Conservation (phyloP, 2,888 invertebrate species). For the Cheilosia vulpina region DNA sequence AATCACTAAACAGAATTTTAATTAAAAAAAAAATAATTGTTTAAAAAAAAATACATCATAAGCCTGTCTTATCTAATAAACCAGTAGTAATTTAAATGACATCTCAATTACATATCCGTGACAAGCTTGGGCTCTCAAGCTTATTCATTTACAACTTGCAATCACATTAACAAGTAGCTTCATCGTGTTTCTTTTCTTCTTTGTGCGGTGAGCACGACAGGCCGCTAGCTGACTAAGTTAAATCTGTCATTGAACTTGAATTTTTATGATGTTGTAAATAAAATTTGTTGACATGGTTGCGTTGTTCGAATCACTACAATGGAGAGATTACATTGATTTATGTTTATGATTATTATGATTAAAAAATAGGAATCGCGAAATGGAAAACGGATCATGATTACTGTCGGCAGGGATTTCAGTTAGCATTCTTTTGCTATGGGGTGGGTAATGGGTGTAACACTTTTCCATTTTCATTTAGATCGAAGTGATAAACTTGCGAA, state of each 20-base stretch:
- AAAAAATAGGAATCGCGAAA: background rate
- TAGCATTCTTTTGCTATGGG: too few species aligned
- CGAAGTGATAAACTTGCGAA: too few species aligned
- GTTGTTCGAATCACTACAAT: background rate
- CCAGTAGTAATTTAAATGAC: constrained; percentile 30
- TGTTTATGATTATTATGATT: constrained; percentile 3
- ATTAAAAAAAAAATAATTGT: too few species aligned
- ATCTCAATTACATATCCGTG: constrained; percentile 51
- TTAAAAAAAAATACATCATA: background rate
- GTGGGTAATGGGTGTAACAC: too few species aligned
- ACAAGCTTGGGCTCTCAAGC: constrained; percentile 33
- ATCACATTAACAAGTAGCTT: constrained; percentile 12
- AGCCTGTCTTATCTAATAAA: constrained; percentile 16
- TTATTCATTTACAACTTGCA: constrained; percentile 4
- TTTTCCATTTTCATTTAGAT: too few species aligned
- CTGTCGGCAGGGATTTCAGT: background rate
- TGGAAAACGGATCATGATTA: background rate
- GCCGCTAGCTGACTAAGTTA: constrained; percentile 7
- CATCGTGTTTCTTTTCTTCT: constrained; percentile 30
- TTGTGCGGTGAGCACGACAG: constrained; percentile 30
- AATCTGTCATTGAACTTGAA: constrained; percentile 55
- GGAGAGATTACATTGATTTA: constrained; percentile 7
- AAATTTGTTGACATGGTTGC: constrained; percentile 1
- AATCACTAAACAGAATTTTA: background rate
- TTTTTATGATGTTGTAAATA: constrained; percentile 48